A percentile compares a stretch with the other conserved stretches of the same genome.
Conservation (phyloP, 2,797 vertebrate species). For the Netta rufina region DNA sequence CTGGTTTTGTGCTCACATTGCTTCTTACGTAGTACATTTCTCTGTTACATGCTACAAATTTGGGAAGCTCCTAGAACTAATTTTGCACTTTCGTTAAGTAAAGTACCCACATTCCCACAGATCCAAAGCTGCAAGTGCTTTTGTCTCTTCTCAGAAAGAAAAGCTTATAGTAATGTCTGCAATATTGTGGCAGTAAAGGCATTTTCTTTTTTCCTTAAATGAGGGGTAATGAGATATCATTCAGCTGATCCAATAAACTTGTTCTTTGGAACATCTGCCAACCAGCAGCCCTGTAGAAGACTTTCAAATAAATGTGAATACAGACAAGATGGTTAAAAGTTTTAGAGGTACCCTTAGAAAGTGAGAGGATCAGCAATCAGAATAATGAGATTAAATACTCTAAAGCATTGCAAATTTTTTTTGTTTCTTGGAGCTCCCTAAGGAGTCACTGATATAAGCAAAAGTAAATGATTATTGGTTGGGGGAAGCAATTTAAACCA, state of each 20-base stretch:
- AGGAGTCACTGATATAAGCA: neutral
- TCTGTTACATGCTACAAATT: neutral
- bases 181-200: neutral
- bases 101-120: neutral
- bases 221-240: neutral
- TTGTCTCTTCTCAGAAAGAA: neutral
- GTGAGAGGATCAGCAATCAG: neutral
- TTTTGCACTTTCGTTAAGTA: neutral
- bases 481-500: neutral
- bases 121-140: neutral
- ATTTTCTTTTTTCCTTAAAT: neutral
- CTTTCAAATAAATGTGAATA: neutral
- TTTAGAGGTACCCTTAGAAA: neutral
- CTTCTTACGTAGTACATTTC: neutral
- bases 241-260: neutral
- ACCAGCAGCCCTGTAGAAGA: neutral
- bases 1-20: neutral
- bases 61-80: neutral
- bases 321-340: neutral
- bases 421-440: neutral
- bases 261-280: neutral
- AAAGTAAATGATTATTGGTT: rapidly evolving
- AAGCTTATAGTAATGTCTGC: neutral
- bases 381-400: neutral
- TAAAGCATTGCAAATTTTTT: neutral